Conservation (phyloP, 2,113 vertebrate species). For the Rhinolophus ferrumequinum region DNA sequence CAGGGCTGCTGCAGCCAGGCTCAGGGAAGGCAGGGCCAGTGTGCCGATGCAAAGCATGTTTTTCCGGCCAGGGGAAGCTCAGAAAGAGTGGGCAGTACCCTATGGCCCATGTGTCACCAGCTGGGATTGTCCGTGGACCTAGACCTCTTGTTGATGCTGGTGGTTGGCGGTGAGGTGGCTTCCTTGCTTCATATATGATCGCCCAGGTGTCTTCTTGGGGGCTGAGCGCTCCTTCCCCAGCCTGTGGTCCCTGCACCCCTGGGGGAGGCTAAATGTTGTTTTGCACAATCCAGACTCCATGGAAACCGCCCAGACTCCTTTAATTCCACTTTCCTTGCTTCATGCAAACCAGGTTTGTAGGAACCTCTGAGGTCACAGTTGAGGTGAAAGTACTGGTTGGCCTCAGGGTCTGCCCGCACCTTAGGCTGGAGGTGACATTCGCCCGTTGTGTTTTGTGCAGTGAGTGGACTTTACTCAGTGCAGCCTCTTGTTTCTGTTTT, state of each 20-base stretch:
- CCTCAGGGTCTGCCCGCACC: not conserved
- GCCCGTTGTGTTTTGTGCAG: fast-evolving
- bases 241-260: not conserved
- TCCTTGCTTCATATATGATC: not conserved
- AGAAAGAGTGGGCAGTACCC: not conserved
- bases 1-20: not conserved
- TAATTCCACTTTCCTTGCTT: not conserved
- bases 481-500: not conserved
- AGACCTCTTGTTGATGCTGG: not conserved
- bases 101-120: not conserved
- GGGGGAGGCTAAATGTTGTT: not conserved
- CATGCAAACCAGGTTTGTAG: not conserved
- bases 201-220: not conserved
- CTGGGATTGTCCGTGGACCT: not conserved
- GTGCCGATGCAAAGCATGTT: fast-evolving
- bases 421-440: fast-evolving
- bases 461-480: fast-evolving
- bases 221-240: not conserved
- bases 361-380: not conserved
- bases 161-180: not conserved
- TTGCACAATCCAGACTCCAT: not conserved
- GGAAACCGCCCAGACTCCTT: conserved; percentile 3
- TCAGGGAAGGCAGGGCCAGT: not conserved
- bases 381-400: not conserved
- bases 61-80: not conserved